These are phyloP conservation scores for Casuarius casuarius DNA, from an alignment of 2,113 vertebrate genomes.

Conservation along the genomic window DNA sequence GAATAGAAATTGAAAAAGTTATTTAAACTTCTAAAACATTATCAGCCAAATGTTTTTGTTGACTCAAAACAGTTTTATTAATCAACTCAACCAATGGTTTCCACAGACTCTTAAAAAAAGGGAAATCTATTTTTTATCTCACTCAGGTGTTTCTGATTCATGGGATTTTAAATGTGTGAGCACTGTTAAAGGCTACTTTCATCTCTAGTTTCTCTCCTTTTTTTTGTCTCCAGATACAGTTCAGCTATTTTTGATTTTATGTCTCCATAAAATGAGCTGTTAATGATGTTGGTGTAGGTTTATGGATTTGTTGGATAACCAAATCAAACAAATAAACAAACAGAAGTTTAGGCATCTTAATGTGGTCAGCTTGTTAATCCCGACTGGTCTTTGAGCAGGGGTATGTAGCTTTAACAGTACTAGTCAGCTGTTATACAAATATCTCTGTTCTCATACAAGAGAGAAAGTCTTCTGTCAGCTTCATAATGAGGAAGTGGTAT, in stretches of 20 bases:
- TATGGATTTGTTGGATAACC: background rate
- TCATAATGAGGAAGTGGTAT: background rate
- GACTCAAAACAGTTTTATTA: background rate
- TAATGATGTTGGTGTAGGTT: background rate
- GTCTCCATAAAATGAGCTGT: background rate
- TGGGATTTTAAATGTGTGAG: background rate
- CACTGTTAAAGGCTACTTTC: background rate
- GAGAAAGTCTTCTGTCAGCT: background rate
- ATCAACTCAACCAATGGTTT: background rate
- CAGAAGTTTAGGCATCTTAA: background rate
- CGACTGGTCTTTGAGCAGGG: background rate
- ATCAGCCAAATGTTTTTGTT: background rate
- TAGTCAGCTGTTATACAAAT: background rate
- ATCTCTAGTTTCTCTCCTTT: background rate
- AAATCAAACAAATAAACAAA: background rate
- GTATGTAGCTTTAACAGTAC: background rate
- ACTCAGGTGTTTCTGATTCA: background rate
- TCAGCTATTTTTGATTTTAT: background rate
- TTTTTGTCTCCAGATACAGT: background rate
- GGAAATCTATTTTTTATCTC: background rate
- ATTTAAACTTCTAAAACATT: background rate
- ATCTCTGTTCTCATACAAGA: background rate
- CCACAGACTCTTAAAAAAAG: background rate
- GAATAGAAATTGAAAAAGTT: background rate
- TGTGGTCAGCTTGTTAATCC: background rate